phyloP scores from a whole-genome alignment of 2,888 invertebrate species.

The Lycophotia porphyrea region DNA sequence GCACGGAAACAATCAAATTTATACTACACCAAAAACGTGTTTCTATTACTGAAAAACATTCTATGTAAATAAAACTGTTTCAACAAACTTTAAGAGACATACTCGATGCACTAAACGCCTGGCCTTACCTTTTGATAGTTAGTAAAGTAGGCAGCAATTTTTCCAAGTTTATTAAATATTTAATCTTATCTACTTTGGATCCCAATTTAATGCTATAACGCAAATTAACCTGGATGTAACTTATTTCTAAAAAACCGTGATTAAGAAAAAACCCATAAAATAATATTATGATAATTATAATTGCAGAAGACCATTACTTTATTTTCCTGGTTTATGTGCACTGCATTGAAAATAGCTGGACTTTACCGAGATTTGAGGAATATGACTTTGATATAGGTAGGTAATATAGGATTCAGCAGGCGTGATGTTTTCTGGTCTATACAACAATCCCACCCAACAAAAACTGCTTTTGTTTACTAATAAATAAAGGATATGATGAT shows the following conservation, averaged over 20 bases:
- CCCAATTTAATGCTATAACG: background rate
- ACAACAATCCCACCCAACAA: slow-evolving; percentile 13
- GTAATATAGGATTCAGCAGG: background rate
- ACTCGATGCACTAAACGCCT: background rate
- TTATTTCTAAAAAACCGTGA: background rate
- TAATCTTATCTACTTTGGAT: background rate
- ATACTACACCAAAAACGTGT: slow-evolving; percentile 5
- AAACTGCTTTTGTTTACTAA: background rate
- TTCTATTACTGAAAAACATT: slow-evolving; percentile 7
- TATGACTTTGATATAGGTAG: slow-evolving; percentile 18
- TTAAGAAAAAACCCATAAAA: background rate
- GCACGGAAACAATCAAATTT: background rate
- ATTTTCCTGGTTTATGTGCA: background rate
- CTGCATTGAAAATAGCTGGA: background rate
- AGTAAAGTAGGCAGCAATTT: background rate
- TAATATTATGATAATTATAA: background rate
- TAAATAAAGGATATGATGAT: background rate
- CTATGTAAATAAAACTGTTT: slow-evolving; percentile 2
- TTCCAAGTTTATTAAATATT: background rate
- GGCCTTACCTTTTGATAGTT: slow-evolving; percentile 1
- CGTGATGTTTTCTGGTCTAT: slow-evolving; percentile 2
- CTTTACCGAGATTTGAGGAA: slow-evolving; percentile 47
- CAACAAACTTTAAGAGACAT: background rate
- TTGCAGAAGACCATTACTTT: slow-evolving; percentile 11
- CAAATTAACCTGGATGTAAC: background rate